Percentiles rank a stretch among this genome's conserved stretches.
Conservation (phyloP, 2,888 invertebrate species). For the Dicyrtoma fusca region DNA sequence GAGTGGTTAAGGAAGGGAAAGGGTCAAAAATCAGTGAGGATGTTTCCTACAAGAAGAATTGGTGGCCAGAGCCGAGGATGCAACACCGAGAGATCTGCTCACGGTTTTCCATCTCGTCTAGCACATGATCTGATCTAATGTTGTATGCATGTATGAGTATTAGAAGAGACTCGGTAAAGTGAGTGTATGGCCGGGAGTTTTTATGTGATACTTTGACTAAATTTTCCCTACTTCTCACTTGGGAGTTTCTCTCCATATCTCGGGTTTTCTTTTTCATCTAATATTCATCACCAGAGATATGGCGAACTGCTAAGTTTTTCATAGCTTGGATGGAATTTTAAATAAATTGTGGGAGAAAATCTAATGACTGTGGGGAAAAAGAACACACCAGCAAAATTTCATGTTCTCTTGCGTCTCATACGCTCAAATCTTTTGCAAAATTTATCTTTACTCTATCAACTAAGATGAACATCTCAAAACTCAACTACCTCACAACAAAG, state of each 20-base stretch:
- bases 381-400: slow-evolving; percentile 38
- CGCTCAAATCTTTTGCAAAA: slow-evolving; percentile 54
- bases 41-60: not conserved
- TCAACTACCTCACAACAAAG: slow-evolving; percentile 29
- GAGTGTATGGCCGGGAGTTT: slow-evolving; percentile 47
- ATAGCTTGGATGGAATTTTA: slow-evolving; percentile 57
- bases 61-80: not conserved
- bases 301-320: slow-evolving; percentile 57
- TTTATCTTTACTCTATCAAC: slow-evolving; percentile 53
- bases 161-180: slow-evolving; percentile 27
- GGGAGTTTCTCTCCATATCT: slow-evolving; percentile 52
- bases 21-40: slow-evolving; percentile 24
- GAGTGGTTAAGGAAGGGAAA: slow-evolving; percentile 8
- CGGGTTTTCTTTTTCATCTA: slow-evolving; percentile 55
- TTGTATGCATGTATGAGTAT: slow-evolving; percentile 35
- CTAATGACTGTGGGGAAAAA: slow-evolving; percentile 57
- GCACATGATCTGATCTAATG: slow-evolving; percentile 37
- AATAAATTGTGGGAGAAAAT: slow-evolving; percentile 58
- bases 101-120: slow-evolving; percentile 30
- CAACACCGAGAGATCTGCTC: not conserved
- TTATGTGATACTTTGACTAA: slow-evolving; percentile 56
- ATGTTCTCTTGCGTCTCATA: slow-evolving; percentile 37
- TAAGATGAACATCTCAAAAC: slow-evolving; percentile 45
- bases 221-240: slow-evolving; percentile 55
- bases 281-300: slow-evolving; percentile 57